These are phyloP conservation scores for Gadopsis bispinosus DNA, from an alignment of 2,797 vertebrate species.

Conservation along the genomic window DNA sequence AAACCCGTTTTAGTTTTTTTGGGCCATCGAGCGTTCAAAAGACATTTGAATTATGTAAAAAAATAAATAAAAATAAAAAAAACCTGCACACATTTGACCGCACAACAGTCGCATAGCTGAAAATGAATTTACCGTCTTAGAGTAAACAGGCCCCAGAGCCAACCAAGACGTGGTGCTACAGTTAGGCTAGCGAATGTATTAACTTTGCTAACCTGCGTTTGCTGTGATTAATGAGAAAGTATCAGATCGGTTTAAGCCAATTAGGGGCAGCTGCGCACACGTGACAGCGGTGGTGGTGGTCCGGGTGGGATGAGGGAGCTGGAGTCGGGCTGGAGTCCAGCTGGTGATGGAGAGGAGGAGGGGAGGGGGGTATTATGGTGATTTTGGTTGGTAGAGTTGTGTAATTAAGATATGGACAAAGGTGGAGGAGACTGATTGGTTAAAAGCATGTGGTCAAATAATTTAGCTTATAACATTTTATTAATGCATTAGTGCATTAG, in stretches of 20 bases:
- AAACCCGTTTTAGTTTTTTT: not conserved
- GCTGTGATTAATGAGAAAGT: not conserved
- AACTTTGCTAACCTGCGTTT: not conserved
- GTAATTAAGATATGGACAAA: not conserved
- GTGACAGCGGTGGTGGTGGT: not conserved
- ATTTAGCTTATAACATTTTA: not conserved
- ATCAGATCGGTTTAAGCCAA: slow-evolving; percentile 35
- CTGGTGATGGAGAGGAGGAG: not conserved
- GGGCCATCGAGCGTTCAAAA: not conserved
- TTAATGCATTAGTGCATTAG: not conserved
- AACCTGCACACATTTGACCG: not conserved
- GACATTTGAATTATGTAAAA: not conserved
- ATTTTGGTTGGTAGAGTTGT: not conserved
- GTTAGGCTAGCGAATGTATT: not conserved
- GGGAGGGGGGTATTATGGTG: not conserved
- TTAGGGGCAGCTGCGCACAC: slow-evolving; percentile 31
- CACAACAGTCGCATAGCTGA: not conserved
- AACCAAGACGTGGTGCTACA: not conserved
- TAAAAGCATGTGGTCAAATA: not conserved
- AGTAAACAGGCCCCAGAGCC: not conserved
- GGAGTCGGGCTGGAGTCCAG: not conserved
- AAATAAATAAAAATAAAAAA: not conserved
- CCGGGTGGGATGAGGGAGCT: not conserved
- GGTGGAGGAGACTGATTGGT: too few relatives aligned
- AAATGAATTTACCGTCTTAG: not conserved